Evolutionary conservation across 2,797 vertebrate genomes (phyloP).

Genomic region (Enteromius viviparus): DNA sequence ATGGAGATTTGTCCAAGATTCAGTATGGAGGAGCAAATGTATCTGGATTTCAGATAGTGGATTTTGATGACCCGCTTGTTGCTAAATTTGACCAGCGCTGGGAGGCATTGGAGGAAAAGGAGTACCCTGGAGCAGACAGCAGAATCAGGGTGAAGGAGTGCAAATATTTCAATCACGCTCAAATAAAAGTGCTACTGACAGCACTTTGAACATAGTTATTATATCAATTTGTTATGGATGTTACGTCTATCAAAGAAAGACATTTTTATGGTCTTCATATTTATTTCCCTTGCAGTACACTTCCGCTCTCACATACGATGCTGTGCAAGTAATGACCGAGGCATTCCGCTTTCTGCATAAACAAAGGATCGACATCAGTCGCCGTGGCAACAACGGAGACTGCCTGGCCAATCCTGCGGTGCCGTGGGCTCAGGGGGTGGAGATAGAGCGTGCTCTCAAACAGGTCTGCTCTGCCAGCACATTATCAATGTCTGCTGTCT

Average conservation of each 20-base stretch:
- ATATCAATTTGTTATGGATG: background rate
- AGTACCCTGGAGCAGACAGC: constrained; percentile 96
- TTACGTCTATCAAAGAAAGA: constrained; percentile 1
- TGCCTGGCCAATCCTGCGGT: constrained; percentile 97
- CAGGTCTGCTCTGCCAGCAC: constrained; percentile 77
- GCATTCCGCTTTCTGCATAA: constrained; percentile 95
- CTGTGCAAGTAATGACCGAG: constrained; percentile 97
- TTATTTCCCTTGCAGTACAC: constrained; percentile 82
- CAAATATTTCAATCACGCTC: constrained; percentile 20
- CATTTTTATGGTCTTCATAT: constrained; percentile 8
- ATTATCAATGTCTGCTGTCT: background rate
- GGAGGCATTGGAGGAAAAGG: constrained; percentile 96
- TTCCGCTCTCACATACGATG: constrained; percentile 94
- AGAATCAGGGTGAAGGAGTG: constrained; percentile 75
- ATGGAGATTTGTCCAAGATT: constrained; percentile 95
- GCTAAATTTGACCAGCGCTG: constrained; percentile 97
- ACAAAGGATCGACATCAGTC: constrained; percentile 94
- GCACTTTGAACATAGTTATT: background rate
- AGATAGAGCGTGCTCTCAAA: constrained; percentile 96
- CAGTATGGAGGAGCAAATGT: constrained; percentile 94
- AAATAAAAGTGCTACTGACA: background rate
- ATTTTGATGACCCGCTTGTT: constrained; percentile 96
- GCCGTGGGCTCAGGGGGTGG: constrained; percentile 95
- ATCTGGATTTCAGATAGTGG: constrained; percentile 98
- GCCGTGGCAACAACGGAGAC: constrained; percentile 94